phyloP scores from a whole-genome alignment of 2,113 vertebrate species.

The Theristicus caerulescens region DNA sequence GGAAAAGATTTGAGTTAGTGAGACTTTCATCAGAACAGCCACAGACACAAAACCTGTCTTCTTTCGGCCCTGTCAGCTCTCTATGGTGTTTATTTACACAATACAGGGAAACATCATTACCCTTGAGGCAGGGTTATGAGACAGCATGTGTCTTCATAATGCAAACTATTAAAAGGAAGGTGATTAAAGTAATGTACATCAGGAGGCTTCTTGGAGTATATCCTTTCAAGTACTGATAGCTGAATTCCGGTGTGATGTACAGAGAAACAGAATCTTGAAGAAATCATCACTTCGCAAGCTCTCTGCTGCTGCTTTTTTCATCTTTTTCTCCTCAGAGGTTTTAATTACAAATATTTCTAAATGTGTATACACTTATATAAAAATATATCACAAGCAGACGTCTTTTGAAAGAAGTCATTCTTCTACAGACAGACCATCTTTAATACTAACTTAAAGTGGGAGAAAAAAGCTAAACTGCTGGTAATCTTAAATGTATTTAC shows the following conservation, averaged over 20 bases:
- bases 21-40: slow-evolving; percentile 15
- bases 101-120: neutral
- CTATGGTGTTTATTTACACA: neutral
- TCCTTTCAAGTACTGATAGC: neutral
- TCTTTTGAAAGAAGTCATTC: neutral
- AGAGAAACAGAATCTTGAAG: neutral
- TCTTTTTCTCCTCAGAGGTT: neutral
- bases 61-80: slow-evolving; percentile 2
- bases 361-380: neutral
- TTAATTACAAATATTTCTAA: slow-evolving; percentile 18
- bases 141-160: neutral
- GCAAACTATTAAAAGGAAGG: neutral
- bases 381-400: neutral
- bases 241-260: neutral
- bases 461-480: neutral
- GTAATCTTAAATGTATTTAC: neutral
- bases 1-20: neutral
- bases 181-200: neutral
- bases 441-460: neutral
- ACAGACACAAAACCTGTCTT: neutral
- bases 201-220: neutral
- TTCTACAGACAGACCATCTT: neutral
- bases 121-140: neutral
- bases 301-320: neutral
- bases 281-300: neutral